Evolutionary conservation across 2,113 vertebrate genomes (phyloP).

Genomic region (Romanogobio albipinnatus): DNA sequence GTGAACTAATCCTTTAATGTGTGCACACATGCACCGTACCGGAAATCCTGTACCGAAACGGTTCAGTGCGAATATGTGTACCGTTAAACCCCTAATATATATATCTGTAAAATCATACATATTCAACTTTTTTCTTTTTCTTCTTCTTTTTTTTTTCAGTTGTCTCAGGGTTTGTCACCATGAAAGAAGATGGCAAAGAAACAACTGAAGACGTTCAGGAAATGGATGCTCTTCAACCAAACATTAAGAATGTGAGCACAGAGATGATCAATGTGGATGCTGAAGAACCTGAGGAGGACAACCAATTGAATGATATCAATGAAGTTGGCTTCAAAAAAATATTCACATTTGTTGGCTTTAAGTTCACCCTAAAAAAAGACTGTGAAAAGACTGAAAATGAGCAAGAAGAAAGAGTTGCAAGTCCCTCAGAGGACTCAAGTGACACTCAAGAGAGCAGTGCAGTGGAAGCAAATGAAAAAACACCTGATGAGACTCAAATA

Average conservation of each 20-base stretch:
- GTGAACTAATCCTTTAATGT: too few species aligned
- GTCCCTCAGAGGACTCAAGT: slow-evolving; percentile 61
- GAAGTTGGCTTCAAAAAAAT: slow-evolving; percentile 88
- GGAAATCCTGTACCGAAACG: too few species aligned
- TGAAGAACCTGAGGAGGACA: slow-evolving; percentile 69
- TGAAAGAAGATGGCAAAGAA: slow-evolving; percentile 71
- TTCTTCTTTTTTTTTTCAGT: slow-evolving; percentile 68
- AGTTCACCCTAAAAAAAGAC: slow-evolving; percentile 88
- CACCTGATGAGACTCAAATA: slow-evolving; percentile 46
- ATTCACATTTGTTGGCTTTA: slow-evolving; percentile 89
- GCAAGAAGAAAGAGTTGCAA: slow-evolving; percentile 64
- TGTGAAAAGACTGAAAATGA: slow-evolving; percentile 76
- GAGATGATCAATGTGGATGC: slow-evolving; percentile 61
- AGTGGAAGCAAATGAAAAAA: slow-evolving; percentile 15
- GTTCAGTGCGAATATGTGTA: too few species aligned
- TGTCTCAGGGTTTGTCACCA: slow-evolving; percentile 70
- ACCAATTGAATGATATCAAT: slow-evolving; percentile 75
- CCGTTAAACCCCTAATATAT: too few species aligned
- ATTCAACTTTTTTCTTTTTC: not conserved
- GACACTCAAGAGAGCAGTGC: slow-evolving; percentile 30
- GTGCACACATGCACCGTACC: too few species aligned
- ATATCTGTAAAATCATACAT: not conserved
- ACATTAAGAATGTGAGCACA: slow-evolving; percentile 66
- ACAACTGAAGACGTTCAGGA: slow-evolving; percentile 66
- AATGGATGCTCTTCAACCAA: slow-evolving; percentile 59